Conservation (phyloP, 2,113 vertebrate species). For the Rhizomys pruinosus region DNA sequence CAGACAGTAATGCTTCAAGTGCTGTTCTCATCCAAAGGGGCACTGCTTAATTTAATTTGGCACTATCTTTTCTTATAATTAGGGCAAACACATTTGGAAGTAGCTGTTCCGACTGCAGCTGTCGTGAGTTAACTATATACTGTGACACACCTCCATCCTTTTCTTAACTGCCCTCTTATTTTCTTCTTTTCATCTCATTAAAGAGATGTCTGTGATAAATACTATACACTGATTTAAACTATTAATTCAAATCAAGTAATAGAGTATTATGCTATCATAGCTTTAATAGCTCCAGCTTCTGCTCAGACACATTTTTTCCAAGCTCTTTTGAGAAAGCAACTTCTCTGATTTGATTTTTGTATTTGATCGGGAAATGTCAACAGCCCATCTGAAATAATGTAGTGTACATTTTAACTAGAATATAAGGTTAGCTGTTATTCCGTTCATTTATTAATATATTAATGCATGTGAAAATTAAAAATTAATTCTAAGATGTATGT, state of each 20-base stretch:
- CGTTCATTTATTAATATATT: not conserved
- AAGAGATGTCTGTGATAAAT: not conserved
- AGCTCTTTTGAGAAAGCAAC: slow-evolving; percentile 1
- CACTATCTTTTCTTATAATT: not conserved
- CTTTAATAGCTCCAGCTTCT: not conserved
- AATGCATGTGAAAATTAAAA: not conserved
- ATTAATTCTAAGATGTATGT: not conserved
- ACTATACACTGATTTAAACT: not conserved
- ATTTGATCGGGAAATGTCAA: not conserved
- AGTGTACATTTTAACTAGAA: not conserved
- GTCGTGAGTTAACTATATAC: not conserved
- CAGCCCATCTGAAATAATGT: not conserved
- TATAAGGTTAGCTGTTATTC: not conserved
- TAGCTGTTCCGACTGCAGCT: not conserved
- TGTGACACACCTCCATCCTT: not conserved
- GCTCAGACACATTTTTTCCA: slow-evolving; percentile 18
- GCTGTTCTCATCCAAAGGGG: not conserved
- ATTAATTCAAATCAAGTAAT: not conserved
- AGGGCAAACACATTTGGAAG: not conserved
- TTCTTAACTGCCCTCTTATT: not conserved
- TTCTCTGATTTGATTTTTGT: slow-evolving; percentile 26
- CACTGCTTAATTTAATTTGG: not conserved
- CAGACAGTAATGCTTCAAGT: not conserved
- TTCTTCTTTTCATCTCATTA: not conserved
- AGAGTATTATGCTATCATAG: not conserved